Conservation (phyloP, 2,888 invertebrate species). For the Spodoptera picta region DNA sequence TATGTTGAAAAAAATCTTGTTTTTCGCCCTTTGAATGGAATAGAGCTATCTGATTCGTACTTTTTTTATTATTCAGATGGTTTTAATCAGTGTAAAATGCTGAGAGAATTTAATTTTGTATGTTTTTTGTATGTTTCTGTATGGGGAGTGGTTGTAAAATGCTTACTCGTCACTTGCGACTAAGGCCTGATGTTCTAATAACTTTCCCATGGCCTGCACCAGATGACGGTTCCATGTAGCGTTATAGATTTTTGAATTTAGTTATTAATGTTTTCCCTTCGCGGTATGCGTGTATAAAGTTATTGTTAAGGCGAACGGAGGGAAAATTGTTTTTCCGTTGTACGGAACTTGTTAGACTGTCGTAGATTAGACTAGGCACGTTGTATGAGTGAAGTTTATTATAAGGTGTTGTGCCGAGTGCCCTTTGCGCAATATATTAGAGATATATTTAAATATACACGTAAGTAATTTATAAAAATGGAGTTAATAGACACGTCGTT, state of each 20-base stretch:
- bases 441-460: not conserved
- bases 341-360: conserved; percentile 88
- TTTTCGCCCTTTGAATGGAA: conserved; percentile 23
- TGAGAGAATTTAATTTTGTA: no score
- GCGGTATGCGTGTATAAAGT: conserved; percentile 79
- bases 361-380: conserved; percentile 83
- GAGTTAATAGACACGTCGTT: conserved; percentile 5
- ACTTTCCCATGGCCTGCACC: conserved; percentile 76
- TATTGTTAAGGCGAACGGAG: conserved; percentile 76
- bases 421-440: conserved; percentile 51
- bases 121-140: conserved; percentile 23
- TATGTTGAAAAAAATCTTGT: conserved; percentile 4
- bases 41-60: conserved; percentile 4
- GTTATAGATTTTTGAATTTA: conserved; percentile 73
- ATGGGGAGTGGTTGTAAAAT: conserved; percentile 16
- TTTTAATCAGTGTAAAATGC: conserved; percentile 30
- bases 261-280: conserved; percentile 78
- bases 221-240: conserved; percentile 83
- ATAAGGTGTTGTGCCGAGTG: conserved; percentile 71
- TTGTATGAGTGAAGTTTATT: conserved; percentile 80
- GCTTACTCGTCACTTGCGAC: conserved; percentile 40
- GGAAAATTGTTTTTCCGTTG: conserved; percentile 86
- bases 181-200: conserved; percentile 50
- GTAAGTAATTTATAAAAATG: conserved; percentile 1
- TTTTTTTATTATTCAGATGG: conserved; percentile 9